Conservation (phyloP, 2,797 vertebrate genomes). For the Lagodon rhomboides region DNA sequence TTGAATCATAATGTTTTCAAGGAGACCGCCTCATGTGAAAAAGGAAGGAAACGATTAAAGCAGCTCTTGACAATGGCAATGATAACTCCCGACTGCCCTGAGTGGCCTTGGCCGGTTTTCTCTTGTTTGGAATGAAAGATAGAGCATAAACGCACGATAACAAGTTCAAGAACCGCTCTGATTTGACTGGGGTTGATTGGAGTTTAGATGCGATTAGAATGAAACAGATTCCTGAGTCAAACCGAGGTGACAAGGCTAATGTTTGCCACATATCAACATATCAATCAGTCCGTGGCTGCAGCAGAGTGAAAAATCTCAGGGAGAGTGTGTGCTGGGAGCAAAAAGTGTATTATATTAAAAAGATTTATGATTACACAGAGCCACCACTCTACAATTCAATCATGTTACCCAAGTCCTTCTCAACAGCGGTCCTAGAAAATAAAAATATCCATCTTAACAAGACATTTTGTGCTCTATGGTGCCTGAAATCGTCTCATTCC, state of each 20-base stretch:
- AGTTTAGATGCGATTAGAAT: constrained; percentile 73
- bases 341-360: constrained; percentile 12
- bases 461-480: background rate
- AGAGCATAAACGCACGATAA: constrained; percentile 58
- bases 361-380: constrained; percentile 35
- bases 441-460: constrained; percentile 21
- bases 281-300: constrained; percentile 27
- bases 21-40: constrained; percentile 62
- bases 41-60: constrained; percentile 79
- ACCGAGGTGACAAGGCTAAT: constrained; percentile 57
- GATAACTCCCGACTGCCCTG: constrained; percentile 61
- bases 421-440: background rate
- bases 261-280: constrained; percentile 45
- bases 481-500: constrained; percentile 1
- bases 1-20: constrained; percentile 75
- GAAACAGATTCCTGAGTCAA: constrained; percentile 73
- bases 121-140: constrained; percentile 72
- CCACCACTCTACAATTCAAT: background rate
- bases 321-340: constrained; percentile 23
- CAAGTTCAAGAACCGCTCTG: constrained; percentile 59
- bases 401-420: constrained; percentile 14
- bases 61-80: constrained; percentile 63
- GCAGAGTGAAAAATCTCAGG: constrained; percentile 22
- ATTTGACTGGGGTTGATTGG: constrained; percentile 72
- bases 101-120: constrained; percentile 58